Evolutionary conservation across 1,140 invertebrate species (phyloP), one percentile per base, ranked within the genome.

Genomic region (Oscheius sp.): DNA sequence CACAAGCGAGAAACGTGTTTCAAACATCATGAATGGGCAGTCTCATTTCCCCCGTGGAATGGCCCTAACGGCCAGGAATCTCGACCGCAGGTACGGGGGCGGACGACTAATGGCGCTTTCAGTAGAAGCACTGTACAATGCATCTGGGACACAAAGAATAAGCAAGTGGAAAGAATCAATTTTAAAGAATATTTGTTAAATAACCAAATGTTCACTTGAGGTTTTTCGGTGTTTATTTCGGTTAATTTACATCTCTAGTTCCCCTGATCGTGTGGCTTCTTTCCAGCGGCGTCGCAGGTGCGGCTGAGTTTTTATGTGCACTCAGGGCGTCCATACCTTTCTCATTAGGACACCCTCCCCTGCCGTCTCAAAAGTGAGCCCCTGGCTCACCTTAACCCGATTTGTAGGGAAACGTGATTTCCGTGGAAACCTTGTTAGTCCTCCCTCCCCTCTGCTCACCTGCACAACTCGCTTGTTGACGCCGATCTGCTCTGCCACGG

Each of bases 381-480:
- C 7, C 7, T 28, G 4, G 45, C 26, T 35, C 15, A 55, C 66
- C 49, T 55, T 55, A 55, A 55, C 49, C 28, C 49, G 23, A 55
- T 55, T 55, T 23, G 23, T 26, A 55, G 49, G 49, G 49, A 7
- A 55, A 55, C 49, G 7, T 26, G 49, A 55, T 55, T 55, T 55
- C 49, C 7, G 28, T 26, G 4, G 28, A 55, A 55, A 55, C 49
- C 15, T 15, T 26, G 31, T 35, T 28, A 26, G 36, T 52, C 52
- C 31, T 46, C 31, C 28, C 35, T 62, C 13, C 62, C 52, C 36
- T 20, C 35, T 46, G 52, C 63, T 68, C 29, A 74, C 80, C 86
- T 97, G 94, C 3, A 98, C 93, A 2, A 97, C 94, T 55, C 94
- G 88, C 36, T 93, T 92, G 34, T 93, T 90, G 77, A 97, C 91